Percentiles rank a stretch among this genome's conserved stretches.
phyloP scores from a whole-genome alignment of 2,888 invertebrate species.

The Griposia aprilina region DNA sequence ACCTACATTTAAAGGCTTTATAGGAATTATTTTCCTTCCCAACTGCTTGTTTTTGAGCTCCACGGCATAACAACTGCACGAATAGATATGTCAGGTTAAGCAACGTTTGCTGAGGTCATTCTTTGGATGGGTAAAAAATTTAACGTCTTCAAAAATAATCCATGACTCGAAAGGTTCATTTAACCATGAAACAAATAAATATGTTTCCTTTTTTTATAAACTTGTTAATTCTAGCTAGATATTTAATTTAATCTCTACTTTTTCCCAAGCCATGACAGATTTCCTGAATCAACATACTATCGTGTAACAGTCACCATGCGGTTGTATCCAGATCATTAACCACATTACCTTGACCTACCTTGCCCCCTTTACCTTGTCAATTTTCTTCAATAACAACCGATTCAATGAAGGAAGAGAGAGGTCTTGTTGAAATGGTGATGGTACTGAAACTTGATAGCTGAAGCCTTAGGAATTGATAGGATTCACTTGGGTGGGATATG shows the following conservation, averaged over 20 bases:
- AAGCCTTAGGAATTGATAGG: conserved; percentile 63
- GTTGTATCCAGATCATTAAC: conserved; percentile 26
- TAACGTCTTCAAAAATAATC: neutral
- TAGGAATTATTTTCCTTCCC: neutral
- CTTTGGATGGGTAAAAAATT: neutral
- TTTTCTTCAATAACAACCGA: conserved; percentile 6
- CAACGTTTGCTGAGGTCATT: neutral
- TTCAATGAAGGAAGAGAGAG: neutral
- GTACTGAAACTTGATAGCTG: conserved; percentile 65
- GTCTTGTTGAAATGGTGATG: conserved; percentile 49
- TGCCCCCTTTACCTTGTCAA: neutral
- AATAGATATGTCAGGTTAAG: neutral
- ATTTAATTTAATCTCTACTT: neutral
- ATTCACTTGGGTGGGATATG: conserved; percentile 57
- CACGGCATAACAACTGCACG: neutral
- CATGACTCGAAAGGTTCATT: neutral
- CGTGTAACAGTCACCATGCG: conserved; percentile 43
- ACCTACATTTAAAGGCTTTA: neutral
- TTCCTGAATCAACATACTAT: conserved; percentile 34
- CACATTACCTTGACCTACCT: conserved; percentile 12
- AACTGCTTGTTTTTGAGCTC: neutral
- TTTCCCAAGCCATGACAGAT: conserved; percentile 12
- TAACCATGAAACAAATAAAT: too few relatives aligned
- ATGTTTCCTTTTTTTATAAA: neutral
- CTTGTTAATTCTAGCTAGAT: neutral